phyloP scores from a whole-genome alignment of 2,113 vertebrate genomes.

The Cavia aperea region DNA sequence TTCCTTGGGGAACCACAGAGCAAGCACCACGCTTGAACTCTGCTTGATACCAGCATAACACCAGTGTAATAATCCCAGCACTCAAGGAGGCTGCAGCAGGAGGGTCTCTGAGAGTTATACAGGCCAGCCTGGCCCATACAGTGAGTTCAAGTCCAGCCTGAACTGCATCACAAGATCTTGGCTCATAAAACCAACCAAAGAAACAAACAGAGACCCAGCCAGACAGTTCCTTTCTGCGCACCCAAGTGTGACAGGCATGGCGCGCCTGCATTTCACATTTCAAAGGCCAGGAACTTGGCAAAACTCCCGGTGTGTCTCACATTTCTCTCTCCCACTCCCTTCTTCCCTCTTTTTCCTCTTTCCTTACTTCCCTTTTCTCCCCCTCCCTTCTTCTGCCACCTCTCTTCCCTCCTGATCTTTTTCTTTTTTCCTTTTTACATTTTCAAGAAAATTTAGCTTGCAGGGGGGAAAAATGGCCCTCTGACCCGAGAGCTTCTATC shows the following conservation, averaged over 20 bases:
- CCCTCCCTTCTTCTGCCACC: neutral
- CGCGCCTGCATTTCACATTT: constrained; percentile 35
- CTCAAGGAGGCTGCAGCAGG: neutral
- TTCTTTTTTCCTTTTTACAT: neutral
- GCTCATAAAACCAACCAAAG: neutral
- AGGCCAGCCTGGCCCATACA: neutral
- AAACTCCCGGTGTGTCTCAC: neutral
- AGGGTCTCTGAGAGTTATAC: neutral
- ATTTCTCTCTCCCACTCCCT: neutral
- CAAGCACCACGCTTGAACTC: neutral
- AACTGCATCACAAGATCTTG: neutral
- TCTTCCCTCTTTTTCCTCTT: neutral
- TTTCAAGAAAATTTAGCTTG: constrained; percentile 13
- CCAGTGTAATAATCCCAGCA: neutral
- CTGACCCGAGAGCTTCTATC: neutral
- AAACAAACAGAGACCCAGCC: constrained; percentile 32
- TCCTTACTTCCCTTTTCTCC: neutral
- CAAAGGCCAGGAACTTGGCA: constrained; percentile 52
- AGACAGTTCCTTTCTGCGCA: constrained; percentile 12
- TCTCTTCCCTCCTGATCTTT: neutral
- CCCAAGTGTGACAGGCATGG: constrained; percentile 41
- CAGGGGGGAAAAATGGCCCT: neutral
- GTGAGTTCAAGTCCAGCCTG: neutral
- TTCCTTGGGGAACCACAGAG: neutral
- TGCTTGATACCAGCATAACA: constrained; percentile 29